A percentile compares a stretch with the other conserved stretches of the same genome.
Evolutionary conservation across 2,888 invertebrate genomes (phyloP).

Genomic region (Adelphocoris suturalis): DNA sequence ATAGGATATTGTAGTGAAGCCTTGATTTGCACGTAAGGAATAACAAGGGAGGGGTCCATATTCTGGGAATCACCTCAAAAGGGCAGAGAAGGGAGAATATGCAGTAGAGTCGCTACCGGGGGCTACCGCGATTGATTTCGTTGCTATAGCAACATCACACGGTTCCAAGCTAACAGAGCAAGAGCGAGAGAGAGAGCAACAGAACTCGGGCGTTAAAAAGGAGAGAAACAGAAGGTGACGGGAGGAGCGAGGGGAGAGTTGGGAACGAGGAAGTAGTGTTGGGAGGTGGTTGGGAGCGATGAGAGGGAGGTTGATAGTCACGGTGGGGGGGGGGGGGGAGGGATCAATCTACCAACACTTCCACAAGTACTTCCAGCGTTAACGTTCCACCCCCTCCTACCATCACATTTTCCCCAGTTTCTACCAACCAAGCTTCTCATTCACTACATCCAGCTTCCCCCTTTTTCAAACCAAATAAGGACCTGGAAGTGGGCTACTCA

Average conservation of each 20-base stretch:
- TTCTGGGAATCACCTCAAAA: neutral
- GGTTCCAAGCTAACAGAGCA: constrained; percentile 19
- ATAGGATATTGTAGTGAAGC: no score
- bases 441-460: neutral
- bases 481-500: no score
- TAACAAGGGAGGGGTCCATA: neutral
- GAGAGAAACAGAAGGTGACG: constrained; percentile 70
- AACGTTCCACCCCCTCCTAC: neutral
- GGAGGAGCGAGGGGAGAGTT: neutral
- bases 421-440: neutral
- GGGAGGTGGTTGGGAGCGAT: neutral
- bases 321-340: neutral
- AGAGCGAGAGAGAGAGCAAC: constrained; percentile 66
- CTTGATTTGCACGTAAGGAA: neutral
- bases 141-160: constrained; percentile 60
- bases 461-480: no score
- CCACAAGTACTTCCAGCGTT: constrained; percentile 32
- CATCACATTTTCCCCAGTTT: neutral
- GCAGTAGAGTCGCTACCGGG: constrained; percentile 29
- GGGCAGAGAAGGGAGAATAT: neutral
- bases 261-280: neutral
- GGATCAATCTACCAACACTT: constrained; percentile 49
- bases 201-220: constrained; percentile 69
- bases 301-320: no score
- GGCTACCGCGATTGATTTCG: constrained; percentile 61